Percentiles rank a stretch among this genome's conserved stretches.
phyloP scores from a whole-genome alignment of 2,113 vertebrate species.

The Dicrurus megarhynchus region DNA sequence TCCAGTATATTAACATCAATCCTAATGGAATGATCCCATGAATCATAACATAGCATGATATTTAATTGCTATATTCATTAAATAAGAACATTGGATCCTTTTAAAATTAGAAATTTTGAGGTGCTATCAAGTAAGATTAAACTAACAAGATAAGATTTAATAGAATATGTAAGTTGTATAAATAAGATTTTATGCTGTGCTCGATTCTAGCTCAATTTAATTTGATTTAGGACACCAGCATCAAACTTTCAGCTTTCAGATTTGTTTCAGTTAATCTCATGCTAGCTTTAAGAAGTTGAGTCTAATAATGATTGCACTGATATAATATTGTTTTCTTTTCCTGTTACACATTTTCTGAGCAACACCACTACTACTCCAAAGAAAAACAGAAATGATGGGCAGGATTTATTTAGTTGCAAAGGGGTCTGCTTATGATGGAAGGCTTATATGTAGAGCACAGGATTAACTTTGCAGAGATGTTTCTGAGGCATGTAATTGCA shows the following conservation, averaged over 20 bases:
- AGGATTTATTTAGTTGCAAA: not conserved
- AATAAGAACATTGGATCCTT: not conserved
- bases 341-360: not conserved
- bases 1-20: not conserved
- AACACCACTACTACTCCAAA: not conserved
- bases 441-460: not conserved
- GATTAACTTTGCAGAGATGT: not conserved
- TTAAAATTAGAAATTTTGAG: conserved; percentile 9
- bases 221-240: conserved; percentile 48
- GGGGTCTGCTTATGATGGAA: not conserved
- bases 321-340: conserved; percentile 11
- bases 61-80: conserved; percentile 39
- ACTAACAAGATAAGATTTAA: conserved; percentile 35
- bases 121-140: conserved; percentile 43
- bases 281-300: conserved; percentile 26
- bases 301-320: not conserved
- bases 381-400: not conserved
- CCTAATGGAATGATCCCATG: not conserved
- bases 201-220: conserved; percentile 4
- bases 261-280: conserved; percentile 47
- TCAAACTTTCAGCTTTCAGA: conserved; percentile 16
- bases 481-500: not conserved
- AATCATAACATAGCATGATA: conserved; percentile 8
- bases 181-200: conserved; percentile 36
- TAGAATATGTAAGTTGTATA: conserved; percentile 19